These are phyloP conservation scores for Neopelma chrysocephalum DNA, from an alignment of 2,797 vertebrate genomes.

Conservation along the genomic window DNA sequence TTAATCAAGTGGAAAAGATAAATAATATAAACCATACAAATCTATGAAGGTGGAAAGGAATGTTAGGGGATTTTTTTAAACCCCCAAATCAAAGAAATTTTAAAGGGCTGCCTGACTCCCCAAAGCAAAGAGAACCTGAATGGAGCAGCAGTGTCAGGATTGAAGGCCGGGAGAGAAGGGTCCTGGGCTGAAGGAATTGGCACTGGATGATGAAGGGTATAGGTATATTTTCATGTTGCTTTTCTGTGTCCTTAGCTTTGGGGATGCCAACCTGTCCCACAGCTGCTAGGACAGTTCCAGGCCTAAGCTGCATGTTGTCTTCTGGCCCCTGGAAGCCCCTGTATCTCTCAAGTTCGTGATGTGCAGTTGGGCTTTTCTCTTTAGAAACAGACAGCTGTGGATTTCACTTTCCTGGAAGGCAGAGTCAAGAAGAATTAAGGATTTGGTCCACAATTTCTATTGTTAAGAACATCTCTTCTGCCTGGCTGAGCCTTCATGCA, in stretches of 20 bases:
- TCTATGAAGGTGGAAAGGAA: background rate
- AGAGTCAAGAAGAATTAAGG: background rate
- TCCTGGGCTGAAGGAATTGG: background rate
- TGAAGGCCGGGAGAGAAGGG: background rate
- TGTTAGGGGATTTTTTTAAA: background rate
- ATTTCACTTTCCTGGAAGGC: background rate
- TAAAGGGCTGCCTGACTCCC: background rate
- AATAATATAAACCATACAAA: background rate
- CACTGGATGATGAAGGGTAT: background rate
- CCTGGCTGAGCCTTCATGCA: background rate
- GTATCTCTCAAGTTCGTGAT: rapidly evolving
- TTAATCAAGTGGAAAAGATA: slow-evolving; percentile 4
- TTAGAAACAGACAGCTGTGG: background rate
- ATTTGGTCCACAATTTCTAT: background rate
- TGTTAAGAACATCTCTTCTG: background rate
- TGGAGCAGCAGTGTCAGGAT: background rate
- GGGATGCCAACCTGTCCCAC: background rate
- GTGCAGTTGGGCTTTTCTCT: background rate
- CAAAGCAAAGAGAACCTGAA: background rate
- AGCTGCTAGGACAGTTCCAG: background rate
- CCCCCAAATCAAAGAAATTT: background rate
- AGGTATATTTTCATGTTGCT: background rate
- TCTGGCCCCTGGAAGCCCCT: background rate
- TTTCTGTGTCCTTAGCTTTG: background rate
- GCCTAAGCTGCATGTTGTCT: background rate